These are phyloP conservation scores for Steatornis caripensis DNA, from an alignment of 2,113 vertebrate species.

Conservation along the genomic window DNA sequence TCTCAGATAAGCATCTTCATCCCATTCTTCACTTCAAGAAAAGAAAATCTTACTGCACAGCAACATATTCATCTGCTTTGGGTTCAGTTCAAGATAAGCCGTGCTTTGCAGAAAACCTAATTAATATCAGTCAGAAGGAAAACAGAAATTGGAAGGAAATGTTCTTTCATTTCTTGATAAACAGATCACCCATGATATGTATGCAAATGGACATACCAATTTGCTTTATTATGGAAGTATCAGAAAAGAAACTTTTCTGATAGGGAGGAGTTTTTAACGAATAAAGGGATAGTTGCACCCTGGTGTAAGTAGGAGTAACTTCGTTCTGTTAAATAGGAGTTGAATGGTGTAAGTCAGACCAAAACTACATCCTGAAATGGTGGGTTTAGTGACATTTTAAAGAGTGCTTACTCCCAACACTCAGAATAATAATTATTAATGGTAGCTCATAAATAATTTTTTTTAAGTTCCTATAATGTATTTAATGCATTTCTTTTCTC, in stretches of 20 bases:
- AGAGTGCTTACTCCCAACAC: not conserved
- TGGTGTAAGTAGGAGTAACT: not conserved
- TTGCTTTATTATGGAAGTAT: constrained; percentile 31
- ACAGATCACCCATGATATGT: constrained; percentile 55
- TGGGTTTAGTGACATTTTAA: not conserved
- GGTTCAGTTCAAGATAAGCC: constrained; percentile 73
- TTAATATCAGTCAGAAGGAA: constrained; percentile 76
- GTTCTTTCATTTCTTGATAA: constrained; percentile 68
- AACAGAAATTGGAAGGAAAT: constrained; percentile 67
- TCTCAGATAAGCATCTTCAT: constrained; percentile 75
- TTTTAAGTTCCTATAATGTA: not conserved
- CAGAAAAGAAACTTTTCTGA: not conserved
- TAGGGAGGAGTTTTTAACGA: not conserved
- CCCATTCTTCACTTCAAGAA: constrained; percentile 72
- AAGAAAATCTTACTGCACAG: constrained; percentile 44
- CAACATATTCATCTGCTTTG: constrained; percentile 69
- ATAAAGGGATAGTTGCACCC: not conserved
- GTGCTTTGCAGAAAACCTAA: constrained; percentile 70
- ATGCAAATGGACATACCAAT: constrained; percentile 42
- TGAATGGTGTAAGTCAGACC: not conserved
- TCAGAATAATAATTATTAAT: not conserved
- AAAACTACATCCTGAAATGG: not conserved
- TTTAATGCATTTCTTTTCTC: not conserved
- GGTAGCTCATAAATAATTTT: not conserved
- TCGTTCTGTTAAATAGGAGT: not conserved